Conservation (phyloP, 2,797 vertebrate species). For the Arvicola amphibius region DNA sequence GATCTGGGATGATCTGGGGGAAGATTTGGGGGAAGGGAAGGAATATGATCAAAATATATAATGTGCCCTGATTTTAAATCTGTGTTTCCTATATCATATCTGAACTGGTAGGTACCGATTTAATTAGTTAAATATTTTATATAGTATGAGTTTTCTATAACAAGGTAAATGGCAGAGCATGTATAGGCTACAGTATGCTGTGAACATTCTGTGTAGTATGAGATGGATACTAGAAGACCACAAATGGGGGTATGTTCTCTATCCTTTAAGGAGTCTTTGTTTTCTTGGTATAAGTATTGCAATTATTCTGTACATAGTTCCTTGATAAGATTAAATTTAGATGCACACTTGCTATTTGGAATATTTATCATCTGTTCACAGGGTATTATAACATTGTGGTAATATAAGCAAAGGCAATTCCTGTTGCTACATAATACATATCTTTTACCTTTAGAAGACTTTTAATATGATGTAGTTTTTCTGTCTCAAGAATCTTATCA, state of each 20-base stretch:
- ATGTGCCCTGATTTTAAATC: neutral
- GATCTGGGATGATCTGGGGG: neutral
- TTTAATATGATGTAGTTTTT: conserved; percentile 8
- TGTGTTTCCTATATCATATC: neutral
- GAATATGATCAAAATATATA: neutral
- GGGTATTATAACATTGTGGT: neutral
- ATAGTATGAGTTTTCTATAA: neutral
- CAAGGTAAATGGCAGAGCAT: neutral
- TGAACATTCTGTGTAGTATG: neutral
- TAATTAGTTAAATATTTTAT: conserved; percentile 22
- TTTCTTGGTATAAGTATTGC: conserved; percentile 5
- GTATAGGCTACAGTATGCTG: neutral
- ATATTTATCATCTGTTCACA: conserved; percentile 2
- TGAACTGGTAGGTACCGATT: neutral
- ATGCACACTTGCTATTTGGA: neutral
- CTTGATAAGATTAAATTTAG: neutral
- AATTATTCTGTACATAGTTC: conserved; percentile 30
- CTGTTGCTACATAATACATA: neutral
- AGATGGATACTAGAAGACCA: neutral
- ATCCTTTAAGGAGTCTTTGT: conserved; percentile 28
- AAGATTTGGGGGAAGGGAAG: too few species aligned
- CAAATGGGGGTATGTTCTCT: neutral
- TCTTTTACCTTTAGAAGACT: neutral
- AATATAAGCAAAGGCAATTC: neutral
- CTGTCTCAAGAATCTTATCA: neutral